phyloP scores from a whole-genome alignment of 2,113 vertebrate genomes.

The Sorex fumeus region DNA sequence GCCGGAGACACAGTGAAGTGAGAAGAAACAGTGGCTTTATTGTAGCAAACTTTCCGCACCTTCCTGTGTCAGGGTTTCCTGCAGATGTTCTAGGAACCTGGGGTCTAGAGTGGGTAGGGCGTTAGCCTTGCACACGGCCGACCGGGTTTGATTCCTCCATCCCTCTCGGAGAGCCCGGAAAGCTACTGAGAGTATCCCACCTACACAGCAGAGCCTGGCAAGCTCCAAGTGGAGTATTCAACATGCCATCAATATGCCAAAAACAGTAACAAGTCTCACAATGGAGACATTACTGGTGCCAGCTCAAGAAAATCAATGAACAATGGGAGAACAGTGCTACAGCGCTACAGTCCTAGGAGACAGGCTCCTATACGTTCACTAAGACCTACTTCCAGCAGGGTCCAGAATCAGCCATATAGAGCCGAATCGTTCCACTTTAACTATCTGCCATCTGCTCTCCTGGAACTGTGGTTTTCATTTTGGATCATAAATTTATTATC shows the following conservation, averaged over 20 bases:
- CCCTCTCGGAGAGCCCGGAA: no score
- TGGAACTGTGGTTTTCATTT: constrained; percentile 7
- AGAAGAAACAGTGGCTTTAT: background rate
- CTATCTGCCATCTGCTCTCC: background rate
- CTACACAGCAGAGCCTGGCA: no score
- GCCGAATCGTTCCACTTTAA: constrained; percentile 5
- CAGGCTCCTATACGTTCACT: background rate
- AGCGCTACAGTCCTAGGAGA: background rate
- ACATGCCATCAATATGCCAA: no score
- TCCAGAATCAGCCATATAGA: background rate
- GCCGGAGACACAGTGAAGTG: background rate
- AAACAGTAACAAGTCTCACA: no score
- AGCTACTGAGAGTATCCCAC: no score
- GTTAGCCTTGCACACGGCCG: no score
- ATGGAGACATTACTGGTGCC: no score
- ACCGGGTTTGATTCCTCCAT: no score
- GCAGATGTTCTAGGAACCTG: background rate
- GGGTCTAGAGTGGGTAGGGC: no score
- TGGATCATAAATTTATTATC: background rate
- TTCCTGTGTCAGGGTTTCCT: background rate
- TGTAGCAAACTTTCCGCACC: background rate
- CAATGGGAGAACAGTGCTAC: no score
- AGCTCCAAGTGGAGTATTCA: no score
- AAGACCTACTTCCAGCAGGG: background rate
- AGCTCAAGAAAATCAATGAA: no score